phyloP scores from a whole-genome alignment of 2,113 vertebrate species.

The Chaetodon auriga region DNA sequence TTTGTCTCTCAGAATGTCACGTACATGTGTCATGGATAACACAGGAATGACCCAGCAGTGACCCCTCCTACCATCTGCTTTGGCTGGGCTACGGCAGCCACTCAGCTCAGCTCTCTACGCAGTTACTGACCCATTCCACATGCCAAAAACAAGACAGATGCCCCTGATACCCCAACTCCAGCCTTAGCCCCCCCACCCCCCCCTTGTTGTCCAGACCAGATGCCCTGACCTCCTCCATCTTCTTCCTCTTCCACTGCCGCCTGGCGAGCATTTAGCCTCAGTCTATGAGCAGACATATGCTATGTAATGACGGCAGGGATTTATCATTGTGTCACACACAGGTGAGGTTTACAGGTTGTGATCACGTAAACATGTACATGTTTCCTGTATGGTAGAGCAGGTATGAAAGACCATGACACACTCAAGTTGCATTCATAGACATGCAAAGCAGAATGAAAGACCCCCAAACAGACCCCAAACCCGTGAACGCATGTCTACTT shows the following conservation, averaged over 20 bases:
- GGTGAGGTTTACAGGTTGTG: constrained; percentile 21
- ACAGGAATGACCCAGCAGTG: constrained; percentile 60
- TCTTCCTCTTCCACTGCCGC: constrained; percentile 42
- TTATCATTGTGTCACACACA: constrained; percentile 23
- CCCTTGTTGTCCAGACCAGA: constrained; percentile 60
- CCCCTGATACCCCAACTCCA: constrained; percentile 65
- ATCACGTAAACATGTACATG: background rate
- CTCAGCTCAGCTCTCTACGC: constrained; percentile 58
- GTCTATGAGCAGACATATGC: constrained; percentile 57
- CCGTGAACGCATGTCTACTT: background rate
- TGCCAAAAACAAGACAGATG: constrained; percentile 80
- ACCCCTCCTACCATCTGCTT: constrained; percentile 73
- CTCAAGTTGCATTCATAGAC: background rate
- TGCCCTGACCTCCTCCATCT: constrained; percentile 58
- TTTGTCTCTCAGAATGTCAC: constrained; percentile 69
- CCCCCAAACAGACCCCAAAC: constrained; percentile 24
- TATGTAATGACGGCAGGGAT: constrained; percentile 54
- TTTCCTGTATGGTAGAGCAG: background rate
- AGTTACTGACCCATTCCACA: constrained; percentile 75
- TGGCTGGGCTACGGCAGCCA: constrained; percentile 60
- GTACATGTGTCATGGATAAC: constrained; percentile 73
- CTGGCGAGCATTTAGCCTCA: constrained; percentile 32
- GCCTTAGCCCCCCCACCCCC: constrained; percentile 31
- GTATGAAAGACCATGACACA: background rate
- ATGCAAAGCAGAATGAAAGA: constrained; percentile 9